Base-by-base conservation (phyloP, 2,113 vertebrate genomes). In the Scolopax mira region DNA sequence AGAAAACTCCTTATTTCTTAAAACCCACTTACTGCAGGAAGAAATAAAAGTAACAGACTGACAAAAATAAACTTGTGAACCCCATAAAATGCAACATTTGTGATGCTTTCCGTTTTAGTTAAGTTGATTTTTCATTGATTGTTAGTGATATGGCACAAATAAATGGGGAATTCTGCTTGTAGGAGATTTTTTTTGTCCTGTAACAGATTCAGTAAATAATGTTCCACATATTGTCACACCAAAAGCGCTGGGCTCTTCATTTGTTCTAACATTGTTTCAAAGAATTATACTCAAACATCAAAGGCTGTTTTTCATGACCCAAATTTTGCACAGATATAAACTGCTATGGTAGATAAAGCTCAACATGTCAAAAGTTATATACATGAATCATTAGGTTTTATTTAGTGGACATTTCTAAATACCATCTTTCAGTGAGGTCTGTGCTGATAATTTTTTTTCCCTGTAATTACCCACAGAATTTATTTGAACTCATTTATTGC, bases 271-370 rank as follows among this genome's bases (percentile, higher is more conserved):
- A 62, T 37, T 74, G 41, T 79, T 94, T 85, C 49, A 75, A 96
- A 94, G 51, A 74, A 66, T 69, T 85, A 72, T 39, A 62, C 58
- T 86, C 69, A 78, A 83, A 94, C 41, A 90, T 69, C 54, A 87
- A 93, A 96, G 42, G 37, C 28, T 65, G 25, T 46, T 73, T 75
- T 88, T 61, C 48, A 83, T 23, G 1, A 54, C 22, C 31, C 74
- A 95, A 88, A 74, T 79, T 85, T 79, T 89, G 62, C 55, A 81
- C 31, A 91, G 55, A 87, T 61, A 94, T 62, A 85, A 95, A 96
- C 23, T 74, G 33, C 61, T 88, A 44, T 39, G 46, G 90, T 52
- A 88, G 83, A 94, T 96, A 85, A 96, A 92, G 75, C 54, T 94
- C 94, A 81, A 62, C 72, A 71, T 65, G 80, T n/a, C 73, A 96